Conservation (phyloP, 2,113 vertebrate species). For the Tachysurus vachellii region DNA sequence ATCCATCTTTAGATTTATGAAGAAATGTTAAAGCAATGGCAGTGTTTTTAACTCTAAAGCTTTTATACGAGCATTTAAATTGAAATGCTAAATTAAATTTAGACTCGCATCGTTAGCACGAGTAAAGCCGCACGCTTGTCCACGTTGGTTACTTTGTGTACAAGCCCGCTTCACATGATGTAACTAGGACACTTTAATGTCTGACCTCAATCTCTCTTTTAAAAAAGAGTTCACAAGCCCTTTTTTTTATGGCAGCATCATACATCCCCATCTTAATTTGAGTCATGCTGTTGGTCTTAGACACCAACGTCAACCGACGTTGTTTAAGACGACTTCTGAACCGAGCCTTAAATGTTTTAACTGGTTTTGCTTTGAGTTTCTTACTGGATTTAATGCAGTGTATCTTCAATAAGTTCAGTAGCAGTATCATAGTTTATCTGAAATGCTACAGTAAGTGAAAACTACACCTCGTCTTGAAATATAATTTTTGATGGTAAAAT, state of each 20-base stretch:
- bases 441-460: neutral
- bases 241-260: neutral
- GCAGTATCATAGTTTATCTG: neutral
- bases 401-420: neutral
- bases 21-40: neutral
- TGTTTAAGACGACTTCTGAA: no score
- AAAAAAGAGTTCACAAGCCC: neutral
- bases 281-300: conserved; percentile 7
- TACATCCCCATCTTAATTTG: neutral
- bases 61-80: neutral
- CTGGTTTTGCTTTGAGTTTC: neutral
- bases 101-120: neutral
- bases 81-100: neutral
- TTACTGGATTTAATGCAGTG: no score
- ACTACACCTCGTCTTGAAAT: neutral
- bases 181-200: neutral
- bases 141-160: neutral
- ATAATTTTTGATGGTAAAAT: neutral
- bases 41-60: neutral
- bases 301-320: neutral
- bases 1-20: neutral
- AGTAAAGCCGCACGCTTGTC: neutral
- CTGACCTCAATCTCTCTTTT: conserved; percentile 21
- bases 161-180: neutral
- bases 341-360: neutral